phyloP scores from a whole-genome alignment of 2,888 invertebrate genomes.

The Pomacea canaliculata region DNA sequence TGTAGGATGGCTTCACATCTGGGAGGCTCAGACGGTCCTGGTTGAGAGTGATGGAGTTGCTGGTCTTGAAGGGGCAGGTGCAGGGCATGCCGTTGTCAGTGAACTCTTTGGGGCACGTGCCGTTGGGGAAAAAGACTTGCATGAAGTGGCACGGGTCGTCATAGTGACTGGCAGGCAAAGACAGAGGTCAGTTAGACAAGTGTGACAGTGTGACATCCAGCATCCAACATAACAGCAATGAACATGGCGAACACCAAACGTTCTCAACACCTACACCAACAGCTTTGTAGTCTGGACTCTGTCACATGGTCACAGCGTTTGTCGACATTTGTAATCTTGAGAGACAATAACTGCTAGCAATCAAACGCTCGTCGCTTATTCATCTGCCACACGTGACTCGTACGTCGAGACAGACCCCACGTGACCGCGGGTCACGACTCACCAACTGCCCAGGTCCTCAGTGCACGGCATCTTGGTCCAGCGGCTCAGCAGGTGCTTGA shows the following conservation, averaged over 20 bases:
- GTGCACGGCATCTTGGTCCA: slow-evolving; percentile 4
- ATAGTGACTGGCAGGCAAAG: not conserved
- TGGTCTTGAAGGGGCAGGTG: slow-evolving; percentile 8
- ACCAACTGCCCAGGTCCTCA: not conserved
- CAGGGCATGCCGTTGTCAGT: slow-evolving; percentile 1
- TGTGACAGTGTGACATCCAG: too few relatives aligned
- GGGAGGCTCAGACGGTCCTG: too few relatives aligned
- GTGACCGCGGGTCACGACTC: not conserved
- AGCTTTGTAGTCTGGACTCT: too few relatives aligned
- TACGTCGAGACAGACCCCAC: too few relatives aligned
- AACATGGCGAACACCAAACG: too few relatives aligned
- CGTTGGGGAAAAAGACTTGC: not conserved
- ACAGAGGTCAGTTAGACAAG: not conserved
- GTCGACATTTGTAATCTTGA: too few relatives aligned
- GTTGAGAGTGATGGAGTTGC: not conserved
- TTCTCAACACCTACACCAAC: too few relatives aligned
- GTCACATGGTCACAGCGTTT: too few relatives aligned
- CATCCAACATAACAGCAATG: not conserved
- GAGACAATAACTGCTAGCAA: too few relatives aligned
- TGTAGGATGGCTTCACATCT: not conserved
- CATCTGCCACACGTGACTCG: too few relatives aligned
- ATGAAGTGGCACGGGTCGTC: not conserved
- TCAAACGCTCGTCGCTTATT: too few relatives aligned
- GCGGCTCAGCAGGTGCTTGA: not conserved
- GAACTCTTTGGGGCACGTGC: not conserved